A percentile compares a stretch with the other conserved stretches of the same genome.
Evolutionary conservation across 2,113 vertebrate species (phyloP).

Genomic region (Perca flavescens): DNA sequence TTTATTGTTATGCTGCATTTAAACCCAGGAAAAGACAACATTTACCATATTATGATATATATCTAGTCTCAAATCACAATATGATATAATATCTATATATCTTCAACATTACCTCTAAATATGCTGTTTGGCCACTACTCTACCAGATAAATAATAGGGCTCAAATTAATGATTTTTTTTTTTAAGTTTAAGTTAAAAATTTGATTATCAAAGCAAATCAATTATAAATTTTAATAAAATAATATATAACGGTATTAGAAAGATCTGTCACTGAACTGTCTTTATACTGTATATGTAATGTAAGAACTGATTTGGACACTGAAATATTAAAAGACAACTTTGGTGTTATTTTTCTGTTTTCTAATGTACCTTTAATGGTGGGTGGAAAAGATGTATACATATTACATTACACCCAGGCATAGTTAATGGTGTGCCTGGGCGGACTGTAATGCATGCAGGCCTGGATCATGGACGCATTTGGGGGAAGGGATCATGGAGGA

Average conservation of each 20-base stretch:
- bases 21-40: too few relatives aligned
- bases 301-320: not conserved
- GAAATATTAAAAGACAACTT: not conserved
- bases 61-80: too few relatives aligned
- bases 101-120: conserved; percentile 6
- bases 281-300: not conserved
- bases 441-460: conserved; percentile 26
- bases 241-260: not conserved
- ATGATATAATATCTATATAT: too few relatives aligned
- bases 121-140: not conserved
- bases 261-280: not conserved
- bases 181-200: not conserved
- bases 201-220: not conserved
- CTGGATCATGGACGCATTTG: conserved; percentile 49
- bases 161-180: conserved; percentile 8
- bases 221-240: not conserved
- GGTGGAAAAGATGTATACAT: not conserved
- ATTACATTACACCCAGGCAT: not conserved
- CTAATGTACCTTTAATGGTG: not conserved
- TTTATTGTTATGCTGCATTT: too few relatives aligned
- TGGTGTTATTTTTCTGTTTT: not conserved
- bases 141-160: not conserved
- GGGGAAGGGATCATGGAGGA: conserved; percentile 57
- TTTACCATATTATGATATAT: too few relatives aligned
- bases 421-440: not conserved